phyloP scores from a whole-genome alignment of 2,113 vertebrate genomes.

The Thunnus thynnus region DNA sequence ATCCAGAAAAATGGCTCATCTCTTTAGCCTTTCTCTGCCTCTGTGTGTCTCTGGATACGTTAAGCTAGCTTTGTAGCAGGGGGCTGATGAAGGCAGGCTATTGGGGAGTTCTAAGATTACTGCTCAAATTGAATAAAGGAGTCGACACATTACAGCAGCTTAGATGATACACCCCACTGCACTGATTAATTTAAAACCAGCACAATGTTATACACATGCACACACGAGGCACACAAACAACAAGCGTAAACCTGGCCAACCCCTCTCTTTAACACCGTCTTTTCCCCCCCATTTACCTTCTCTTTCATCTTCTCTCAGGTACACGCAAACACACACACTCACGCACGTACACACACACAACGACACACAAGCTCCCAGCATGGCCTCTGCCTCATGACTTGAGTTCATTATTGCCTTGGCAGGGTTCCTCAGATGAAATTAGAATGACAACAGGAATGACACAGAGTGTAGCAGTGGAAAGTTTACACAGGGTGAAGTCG shows the following conservation, averaged over 20 bases:
- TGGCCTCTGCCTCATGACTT: conserved; percentile 62
- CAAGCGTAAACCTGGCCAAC: conserved; percentile 18
- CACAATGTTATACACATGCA: conserved; percentile 37
- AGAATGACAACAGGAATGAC: conserved; percentile 75
- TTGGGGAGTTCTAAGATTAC: conserved; percentile 73
- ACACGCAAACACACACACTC: conserved; percentile 1
- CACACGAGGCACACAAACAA: conserved; percentile 31
- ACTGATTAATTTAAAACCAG: conserved; percentile 71
- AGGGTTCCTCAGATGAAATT: conserved; percentile 72
- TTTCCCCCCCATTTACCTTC: conserved; percentile 34
- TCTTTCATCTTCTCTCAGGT: conserved; percentile 2
- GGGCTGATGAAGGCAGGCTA: conserved; percentile 70
- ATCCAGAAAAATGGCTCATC: conserved; percentile 56
- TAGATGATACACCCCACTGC: conserved; percentile 70
- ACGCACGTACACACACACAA: conserved; percentile 11
- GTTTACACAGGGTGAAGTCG: conserved; percentile 65
- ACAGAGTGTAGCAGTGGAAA: conserved; percentile 58
- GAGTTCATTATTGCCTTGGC: conserved; percentile 76
- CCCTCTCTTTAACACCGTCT: conserved; percentile 25
- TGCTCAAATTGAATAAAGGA: conserved; percentile 75
- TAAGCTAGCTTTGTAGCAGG: conserved; percentile 60
- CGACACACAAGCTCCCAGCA: conserved; percentile 32
- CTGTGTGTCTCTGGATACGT: conserved; percentile 39
- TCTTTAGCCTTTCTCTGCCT: conserved; percentile 43
- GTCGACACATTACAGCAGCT: conserved; percentile 75